Evolutionary conservation across 1,140 invertebrate genomes (phyloP).

Genomic region (Plutomurus gul): DNA sequence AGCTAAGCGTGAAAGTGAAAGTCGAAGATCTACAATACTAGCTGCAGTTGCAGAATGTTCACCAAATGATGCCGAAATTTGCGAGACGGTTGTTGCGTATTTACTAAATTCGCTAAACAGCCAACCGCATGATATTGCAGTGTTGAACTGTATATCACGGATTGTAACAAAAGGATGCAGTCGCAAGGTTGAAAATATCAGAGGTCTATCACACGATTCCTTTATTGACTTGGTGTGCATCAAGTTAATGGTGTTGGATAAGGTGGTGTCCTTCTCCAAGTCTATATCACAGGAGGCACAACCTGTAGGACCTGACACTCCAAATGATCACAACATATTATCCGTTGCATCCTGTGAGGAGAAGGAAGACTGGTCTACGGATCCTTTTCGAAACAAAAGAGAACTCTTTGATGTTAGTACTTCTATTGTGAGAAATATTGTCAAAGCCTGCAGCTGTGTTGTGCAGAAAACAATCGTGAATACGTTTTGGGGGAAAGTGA

Average conservation of each 20-base stretch:
- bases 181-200: not conserved
- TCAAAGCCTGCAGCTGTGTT: not conserved
- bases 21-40: not conserved
- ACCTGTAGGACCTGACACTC: not conserved
- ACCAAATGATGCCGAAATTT: not conserved
- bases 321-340: not conserved
- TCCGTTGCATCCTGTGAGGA: not conserved
- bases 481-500: not conserved
- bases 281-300: not conserved
- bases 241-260: not conserved
- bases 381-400: not conserved
- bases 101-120: not conserved
- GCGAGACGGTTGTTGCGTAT: not conserved
- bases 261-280: not conserved
- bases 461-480: not conserved
- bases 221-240: constrained; percentile 21
- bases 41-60: not conserved
- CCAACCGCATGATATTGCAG: not conserved
- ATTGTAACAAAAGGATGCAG: constrained; percentile 20
- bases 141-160: not conserved
- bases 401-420: not conserved
- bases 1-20: not conserved
- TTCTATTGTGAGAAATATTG: not conserved
- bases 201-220: not conserved
- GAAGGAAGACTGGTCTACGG: not conserved